Conservation (phyloP, 2,797 vertebrate genomes). For the Coregonus ussuriensis region DNA sequence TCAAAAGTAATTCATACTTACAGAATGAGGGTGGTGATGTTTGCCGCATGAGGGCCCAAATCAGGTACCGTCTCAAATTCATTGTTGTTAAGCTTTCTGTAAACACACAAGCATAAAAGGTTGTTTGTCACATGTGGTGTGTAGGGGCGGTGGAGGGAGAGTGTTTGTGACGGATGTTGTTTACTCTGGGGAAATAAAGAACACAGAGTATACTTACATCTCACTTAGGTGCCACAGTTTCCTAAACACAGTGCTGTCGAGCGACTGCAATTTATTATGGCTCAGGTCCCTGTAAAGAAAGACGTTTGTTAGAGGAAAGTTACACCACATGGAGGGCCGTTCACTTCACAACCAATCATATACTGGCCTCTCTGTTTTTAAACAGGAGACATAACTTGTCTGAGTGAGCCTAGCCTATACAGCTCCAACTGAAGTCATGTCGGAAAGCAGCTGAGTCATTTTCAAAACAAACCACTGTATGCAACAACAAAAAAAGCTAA, state of each 20-base stretch:
- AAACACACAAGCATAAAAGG: conserved; percentile 41
- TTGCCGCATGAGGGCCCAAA: conserved; percentile 80
- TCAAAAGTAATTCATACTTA: conserved; percentile 76
- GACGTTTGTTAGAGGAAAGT: conserved; percentile 32
- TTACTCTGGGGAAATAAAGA: conserved; percentile 26
- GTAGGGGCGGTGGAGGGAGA: neutral
- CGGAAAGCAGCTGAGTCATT: conserved; percentile 19
- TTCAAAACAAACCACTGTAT: conserved; percentile 37
- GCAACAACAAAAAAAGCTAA: neutral
- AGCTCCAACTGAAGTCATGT: conserved; percentile 15
- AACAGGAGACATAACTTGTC: conserved; percentile 43
- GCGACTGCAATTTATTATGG: conserved; percentile 89
- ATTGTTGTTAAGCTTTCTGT: conserved; percentile 91
- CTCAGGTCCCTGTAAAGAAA: conserved; percentile 86
- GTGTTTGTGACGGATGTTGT: conserved; percentile 18
- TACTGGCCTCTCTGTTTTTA: conserved; percentile 34
- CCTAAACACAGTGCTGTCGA: conserved; percentile 81
- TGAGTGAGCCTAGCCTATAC: conserved; percentile 2
- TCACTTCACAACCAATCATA: conserved; percentile 27
- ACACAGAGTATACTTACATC: conserved; percentile 83
- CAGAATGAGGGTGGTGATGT: conserved; percentile 87
- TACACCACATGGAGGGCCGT: conserved; percentile 36
- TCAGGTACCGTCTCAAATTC: conserved; percentile 85
- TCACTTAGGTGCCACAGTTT: conserved; percentile 85
- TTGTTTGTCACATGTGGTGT: conserved; percentile 19